Percentiles rank a stretch among this genome's conserved stretches.
Conservation (phyloP, 2,797 vertebrate genomes). For the Sebastes trivittatus region DNA sequence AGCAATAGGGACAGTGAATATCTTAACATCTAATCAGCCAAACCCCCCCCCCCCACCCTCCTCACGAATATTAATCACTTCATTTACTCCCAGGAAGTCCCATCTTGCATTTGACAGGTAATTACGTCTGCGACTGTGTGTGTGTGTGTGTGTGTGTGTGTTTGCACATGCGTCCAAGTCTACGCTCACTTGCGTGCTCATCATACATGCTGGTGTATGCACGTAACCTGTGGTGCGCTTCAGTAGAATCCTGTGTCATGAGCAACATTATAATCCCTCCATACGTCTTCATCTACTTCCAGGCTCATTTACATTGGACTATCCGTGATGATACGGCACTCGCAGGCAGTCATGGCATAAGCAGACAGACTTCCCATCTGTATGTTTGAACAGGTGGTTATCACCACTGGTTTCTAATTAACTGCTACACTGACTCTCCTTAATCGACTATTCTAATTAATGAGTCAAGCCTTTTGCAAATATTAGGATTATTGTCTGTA, state of each 20-base stretch:
- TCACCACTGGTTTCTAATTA: constrained; percentile 73
- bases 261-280: constrained; percentile 1
- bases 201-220: background rate
- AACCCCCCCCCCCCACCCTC: background rate
- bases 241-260: background rate
- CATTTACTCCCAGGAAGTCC: constrained; percentile 71
- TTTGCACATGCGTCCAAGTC: background rate
- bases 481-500: constrained; percentile 56
- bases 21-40: constrained; percentile 64
- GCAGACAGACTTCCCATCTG: constrained; percentile 59
- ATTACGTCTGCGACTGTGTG: constrained; percentile 49
- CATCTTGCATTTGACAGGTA: constrained; percentile 72
- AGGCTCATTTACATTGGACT: constrained; percentile 36
- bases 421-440: constrained; percentile 65
- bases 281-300: constrained; percentile 49
- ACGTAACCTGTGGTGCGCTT: constrained; percentile 7
- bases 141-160: background rate
- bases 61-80: constrained; percentile 74
- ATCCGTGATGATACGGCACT: constrained; percentile 26
- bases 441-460: constrained; percentile 61
- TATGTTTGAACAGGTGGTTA: constrained; percentile 71
- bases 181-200: background rate
- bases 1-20: constrained; percentile 51
- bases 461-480: constrained; percentile 65
- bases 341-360: constrained; percentile 35